These are phyloP conservation scores for Stichopus horrens DNA, from an alignment of 53 echinoderm and acorn worm species.

Conservation along the genomic window DNA sequence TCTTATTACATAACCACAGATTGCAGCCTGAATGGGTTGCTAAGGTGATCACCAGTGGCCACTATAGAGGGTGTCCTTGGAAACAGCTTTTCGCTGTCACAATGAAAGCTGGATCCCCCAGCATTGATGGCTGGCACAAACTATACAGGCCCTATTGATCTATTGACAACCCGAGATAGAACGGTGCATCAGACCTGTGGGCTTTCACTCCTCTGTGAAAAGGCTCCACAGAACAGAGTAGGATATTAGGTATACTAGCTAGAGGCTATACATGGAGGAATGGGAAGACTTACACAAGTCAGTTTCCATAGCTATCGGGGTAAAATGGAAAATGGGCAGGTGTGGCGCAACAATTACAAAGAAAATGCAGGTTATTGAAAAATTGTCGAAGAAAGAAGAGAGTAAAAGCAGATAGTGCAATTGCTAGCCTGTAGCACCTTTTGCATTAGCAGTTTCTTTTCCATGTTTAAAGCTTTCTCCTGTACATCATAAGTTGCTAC, in stretches of 20 bases:
- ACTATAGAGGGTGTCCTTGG: conserved; percentile 14
- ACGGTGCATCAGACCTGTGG: neutral
- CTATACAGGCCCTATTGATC: conserved; percentile 5
- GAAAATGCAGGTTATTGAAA: too few species aligned
- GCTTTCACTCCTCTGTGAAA: neutral
- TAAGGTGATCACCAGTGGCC: neutral
- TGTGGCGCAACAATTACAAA: neutral
- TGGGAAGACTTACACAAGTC: neutral
- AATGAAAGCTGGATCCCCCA: neutral
- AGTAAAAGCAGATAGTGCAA: too few species aligned
- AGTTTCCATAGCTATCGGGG: neutral
- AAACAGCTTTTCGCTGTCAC: neutral
- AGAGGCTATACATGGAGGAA: neutral
- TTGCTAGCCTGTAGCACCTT: too few species aligned
- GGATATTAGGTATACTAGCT: neutral
- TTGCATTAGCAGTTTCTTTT: too few species aligned
- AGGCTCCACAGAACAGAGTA: neutral
- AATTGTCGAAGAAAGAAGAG: too few species aligned
- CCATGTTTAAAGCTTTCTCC: too few species aligned
- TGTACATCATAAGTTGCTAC: too few species aligned
- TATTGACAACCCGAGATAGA: neutral
- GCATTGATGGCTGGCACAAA: conserved; percentile 3
- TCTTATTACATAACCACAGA: conserved; percentile 34
- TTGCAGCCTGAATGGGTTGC: neutral
- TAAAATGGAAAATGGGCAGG: neutral